Base-by-base conservation (phyloP, 2,797 vertebrate species). In the Neopelma chrysocephalum region DNA sequence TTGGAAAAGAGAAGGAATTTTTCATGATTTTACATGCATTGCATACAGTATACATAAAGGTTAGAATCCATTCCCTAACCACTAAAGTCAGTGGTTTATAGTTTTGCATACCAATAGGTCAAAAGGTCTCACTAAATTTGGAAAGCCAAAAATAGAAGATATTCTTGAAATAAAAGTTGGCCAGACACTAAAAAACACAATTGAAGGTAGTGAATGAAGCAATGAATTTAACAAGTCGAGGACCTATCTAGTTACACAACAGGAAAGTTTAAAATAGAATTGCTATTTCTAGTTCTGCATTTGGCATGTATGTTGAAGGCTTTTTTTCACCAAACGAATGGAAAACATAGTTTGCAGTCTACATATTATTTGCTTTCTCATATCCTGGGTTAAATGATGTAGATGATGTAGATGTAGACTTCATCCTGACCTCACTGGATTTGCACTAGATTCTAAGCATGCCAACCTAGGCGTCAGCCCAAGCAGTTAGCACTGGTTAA, bases 101-200 rank as follows among this genome's bases (percentile, higher is more conserved):
- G 12, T 93, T 95, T 89, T 91, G 48, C 56, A 40, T 72, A 29
- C 8, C 50, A 66, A 29, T 54, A 21, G 47, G 16, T 79, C 61
- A 81, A 73, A 86, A 86, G 69, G 38, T 43, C 69, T 87, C 58
- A 13, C 79, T 61, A 58, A 65, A 58, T 76, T 88, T 75, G 68
- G 26, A 57, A 15, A 42, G 53, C 81, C 32, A 82, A 83, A 96
- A 94, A 73, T 43, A 93, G 64, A 65, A 82, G 8, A 82, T 66
- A 58, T 60, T 84, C 64, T 87, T 86, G 48, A 94, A 96, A 73
- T 31, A 87, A 60, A 79, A 84, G 61, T 85, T 82, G 56, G 82
- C 60, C 56, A 91, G 90, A 77, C 3, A 6, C 40, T 82, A 42
- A 84, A 96, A 93, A 77, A 48, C 47, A 11, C 53, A 61, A 51